Percentiles rank a stretch among this genome's conserved stretches.
Evolutionary conservation across 2,888 invertebrate species (phyloP).

Genomic region (Ferdinandea cuprea): DNA sequence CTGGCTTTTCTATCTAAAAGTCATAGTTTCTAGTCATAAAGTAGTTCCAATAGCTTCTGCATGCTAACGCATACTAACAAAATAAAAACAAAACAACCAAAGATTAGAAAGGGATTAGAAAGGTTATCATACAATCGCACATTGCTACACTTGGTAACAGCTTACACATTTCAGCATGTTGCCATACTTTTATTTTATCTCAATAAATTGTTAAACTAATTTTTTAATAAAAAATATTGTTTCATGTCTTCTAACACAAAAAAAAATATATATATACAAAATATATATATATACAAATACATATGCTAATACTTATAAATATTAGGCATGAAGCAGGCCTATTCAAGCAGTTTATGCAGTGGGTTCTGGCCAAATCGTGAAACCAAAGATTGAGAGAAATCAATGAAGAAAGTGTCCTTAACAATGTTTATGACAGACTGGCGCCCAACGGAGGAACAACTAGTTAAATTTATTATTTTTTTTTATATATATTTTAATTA

Average conservation of each 20-base stretch:
- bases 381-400: slow-evolving; percentile 27
- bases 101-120: not conserved
- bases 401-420: slow-evolving; percentile 54
- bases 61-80: not conserved
- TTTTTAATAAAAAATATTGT: not conserved
- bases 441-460: slow-evolving; percentile 21
- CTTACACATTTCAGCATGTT: not conserved
- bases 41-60: not conserved
- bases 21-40: not conserved
- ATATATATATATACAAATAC: no score
- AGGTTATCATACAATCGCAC: not conserved
- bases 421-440: slow-evolving; percentile 33
- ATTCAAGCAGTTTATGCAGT: slow-evolving; percentile 4
- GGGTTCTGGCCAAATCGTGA: slow-evolving; percentile 20
- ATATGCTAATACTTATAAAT: no score
- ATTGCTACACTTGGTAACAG: not conserved
- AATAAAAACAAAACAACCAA: not conserved
- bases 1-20: not conserved
- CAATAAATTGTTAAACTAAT: not conserved
- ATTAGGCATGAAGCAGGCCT: not conserved
- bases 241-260: not conserved
- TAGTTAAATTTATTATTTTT: slow-evolving; percentile 43
- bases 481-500: not conserved
- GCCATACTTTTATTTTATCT: not conserved
- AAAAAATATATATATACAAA: not conserved